Base-by-base conservation (phyloP, 2,888 invertebrate species). In the Drosophila nigricruria region DNA sequence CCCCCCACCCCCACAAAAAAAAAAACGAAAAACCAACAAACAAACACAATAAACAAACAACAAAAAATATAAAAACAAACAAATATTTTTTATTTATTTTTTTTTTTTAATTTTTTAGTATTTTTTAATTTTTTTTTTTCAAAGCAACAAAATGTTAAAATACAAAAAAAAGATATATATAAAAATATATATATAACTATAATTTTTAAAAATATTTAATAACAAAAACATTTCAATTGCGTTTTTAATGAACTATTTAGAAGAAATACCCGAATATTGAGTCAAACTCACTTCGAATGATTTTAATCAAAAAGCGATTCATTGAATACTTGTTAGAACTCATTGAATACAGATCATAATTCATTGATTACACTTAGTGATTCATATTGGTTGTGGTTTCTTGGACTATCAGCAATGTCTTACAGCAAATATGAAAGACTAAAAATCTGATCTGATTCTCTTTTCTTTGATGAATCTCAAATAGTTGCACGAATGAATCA, bases 1-100 rank as follows among this genome's bases (percentile, higher is more conserved):
- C 42, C 23, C 50, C 60, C 50, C 23, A 25, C 36, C 43, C 43
- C n/a, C 43, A 45, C 27, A 47, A 5, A 70, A 68, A 58, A 64
- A 50, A 20, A 66, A 45, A 59, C 40, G 56, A 64, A 50, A 20
- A 66, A 45, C 57, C 40, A 58, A 64, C 16, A 68, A 79, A 63
- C 66, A 63, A 47, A 66, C 54, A 82, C 63, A 76, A 75, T 70
- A 66, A 72, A 72, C 45, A 79, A 60, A 62, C 38, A 64, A 69
- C 40, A 75, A 70, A 59, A 76, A 30, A 49, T 18, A 49, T 18
- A 49, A 49, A 49, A 45, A 27, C 25, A 45, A 45, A 12, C 20
- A 49, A 20, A 32, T 32, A 49, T n/a, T 30, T 52, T 56, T 43
- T 60, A 32, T 47, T 62, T 2, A 58, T 47, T 34, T 16, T 10